Evolutionary conservation across 2,113 vertebrate genomes (phyloP).

Genomic region (Nansenia antarctica): DNA sequence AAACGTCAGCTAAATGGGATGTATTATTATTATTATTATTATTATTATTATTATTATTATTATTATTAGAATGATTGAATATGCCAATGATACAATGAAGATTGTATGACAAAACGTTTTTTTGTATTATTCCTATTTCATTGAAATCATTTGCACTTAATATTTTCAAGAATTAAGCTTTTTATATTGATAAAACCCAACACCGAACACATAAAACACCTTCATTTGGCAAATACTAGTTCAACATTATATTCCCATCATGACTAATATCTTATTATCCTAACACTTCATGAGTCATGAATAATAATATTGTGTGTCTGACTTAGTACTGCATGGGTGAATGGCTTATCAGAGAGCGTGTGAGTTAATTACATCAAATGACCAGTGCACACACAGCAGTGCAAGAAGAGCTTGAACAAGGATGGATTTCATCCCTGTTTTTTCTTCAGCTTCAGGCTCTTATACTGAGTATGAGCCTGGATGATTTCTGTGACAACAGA

Average conservation of each 20-base stretch:
- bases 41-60: too few relatives aligned
- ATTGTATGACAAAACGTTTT: too few relatives aligned
- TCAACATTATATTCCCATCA: too few relatives aligned
- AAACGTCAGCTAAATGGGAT: too few relatives aligned
- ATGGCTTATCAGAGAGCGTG: background rate
- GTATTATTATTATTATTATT: too few relatives aligned
- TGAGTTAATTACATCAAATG: background rate
- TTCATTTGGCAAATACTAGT: background rate
- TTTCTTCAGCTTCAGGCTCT: constrained; percentile 20
- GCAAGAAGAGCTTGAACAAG: background rate
- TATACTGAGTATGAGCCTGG: constrained; percentile 72
- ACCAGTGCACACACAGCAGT: background rate
- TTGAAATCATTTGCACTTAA: too few relatives aligned
- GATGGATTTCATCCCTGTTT: background rate
- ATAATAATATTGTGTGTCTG: background rate
- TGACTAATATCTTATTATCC: background rate
- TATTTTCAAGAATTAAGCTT: too few relatives aligned
- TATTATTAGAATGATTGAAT: too few relatives aligned
- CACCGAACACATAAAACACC: too few relatives aligned
- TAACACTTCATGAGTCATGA: background rate
- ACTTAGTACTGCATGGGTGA: background rate
- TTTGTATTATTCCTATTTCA: too few relatives aligned
- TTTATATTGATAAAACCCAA: too few relatives aligned
- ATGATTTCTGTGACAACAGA: constrained; percentile 81
- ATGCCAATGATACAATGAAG: too few relatives aligned